Percentiles rank a stretch among this genome's conserved stretches.
phyloP scores from a whole-genome alignment of 2,113 vertebrate species.

The Marmota flaviventris region DNA sequence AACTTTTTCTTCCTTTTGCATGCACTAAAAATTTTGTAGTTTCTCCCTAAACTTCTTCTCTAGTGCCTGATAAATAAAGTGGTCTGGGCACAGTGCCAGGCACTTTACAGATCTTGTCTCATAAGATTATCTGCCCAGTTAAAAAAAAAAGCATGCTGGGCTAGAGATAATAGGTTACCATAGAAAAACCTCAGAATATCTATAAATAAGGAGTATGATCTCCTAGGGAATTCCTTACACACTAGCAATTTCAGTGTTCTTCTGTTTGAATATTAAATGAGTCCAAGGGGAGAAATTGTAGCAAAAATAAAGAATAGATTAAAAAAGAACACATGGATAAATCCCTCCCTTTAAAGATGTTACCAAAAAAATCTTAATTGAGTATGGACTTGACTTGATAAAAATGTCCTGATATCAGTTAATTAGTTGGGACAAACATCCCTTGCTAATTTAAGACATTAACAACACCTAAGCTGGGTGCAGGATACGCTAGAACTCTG shows the following conservation, averaged over 20 bases:
- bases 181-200: slow-evolving; percentile 35
- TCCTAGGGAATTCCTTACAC: slow-evolving; percentile 9
- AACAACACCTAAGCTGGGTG: not conserved
- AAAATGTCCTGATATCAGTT: not conserved
- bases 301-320: not conserved
- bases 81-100: not conserved
- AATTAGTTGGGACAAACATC: not conserved
- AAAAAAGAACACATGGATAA: not conserved
- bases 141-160: not conserved
- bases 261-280: slow-evolving; percentile 46
- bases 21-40: not conserved
- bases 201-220: not conserved
- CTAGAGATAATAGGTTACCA: slow-evolving; percentile 9
- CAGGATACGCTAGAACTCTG: not conserved
- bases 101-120: slow-evolving; percentile 17
- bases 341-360: not conserved
- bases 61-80: not conserved
- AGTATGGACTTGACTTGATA: not conserved
- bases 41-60: not conserved
- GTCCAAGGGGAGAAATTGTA: not conserved
- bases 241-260: slow-evolving; percentile 4
- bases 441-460: not conserved
- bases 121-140: not conserved
- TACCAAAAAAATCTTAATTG: slow-evolving; percentile 5
- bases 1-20: not conserved